Conservation (phyloP, 92 coral and sea anemone genomes). For the Scolanthus callimorphus region DNA sequence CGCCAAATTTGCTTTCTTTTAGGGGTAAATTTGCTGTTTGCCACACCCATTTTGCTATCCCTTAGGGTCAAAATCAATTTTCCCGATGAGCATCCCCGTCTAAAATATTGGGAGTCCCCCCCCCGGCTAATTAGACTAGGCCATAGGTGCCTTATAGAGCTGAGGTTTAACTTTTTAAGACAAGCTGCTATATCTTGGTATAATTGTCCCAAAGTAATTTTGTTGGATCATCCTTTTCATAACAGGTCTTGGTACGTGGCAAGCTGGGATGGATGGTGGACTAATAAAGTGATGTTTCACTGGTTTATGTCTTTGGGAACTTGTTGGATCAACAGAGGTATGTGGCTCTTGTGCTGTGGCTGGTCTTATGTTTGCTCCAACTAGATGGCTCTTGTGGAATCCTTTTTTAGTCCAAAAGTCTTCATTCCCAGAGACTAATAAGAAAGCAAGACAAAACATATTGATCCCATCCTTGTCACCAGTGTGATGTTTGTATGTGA, state of each 20-base stretch:
- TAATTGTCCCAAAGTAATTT: constrained; percentile 91
- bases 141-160: constrained; percentile 54
- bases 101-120: too few species aligned
- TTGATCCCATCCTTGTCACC: too few species aligned
- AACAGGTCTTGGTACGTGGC: constrained; percentile 74
- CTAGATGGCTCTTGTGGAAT: constrained; percentile 79
- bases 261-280: constrained; percentile 78
- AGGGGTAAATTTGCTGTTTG: too few species aligned
- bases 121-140: too few species aligned
- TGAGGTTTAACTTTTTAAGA: constrained; percentile 76
- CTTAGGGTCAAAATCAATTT: too few species aligned
- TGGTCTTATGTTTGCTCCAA: constrained; percentile 59
- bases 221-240: constrained; percentile 79
- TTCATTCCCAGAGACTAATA: too few species aligned
- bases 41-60: too few species aligned
- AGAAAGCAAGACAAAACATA: not conserved
- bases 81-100: too few species aligned
- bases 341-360: constrained; percentile 25
- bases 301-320: constrained; percentile 6
- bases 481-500: too few species aligned
- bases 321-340: constrained; percentile 9
- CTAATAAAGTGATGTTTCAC: constrained; percentile 58
- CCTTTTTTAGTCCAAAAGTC: too few species aligned
- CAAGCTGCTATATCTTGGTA: constrained; percentile 84
- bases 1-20: too few species aligned